Evolutionary conservation across 2,113 vertebrate genomes (phyloP).

Genomic region (Tautogolabrus adspersus): DNA sequence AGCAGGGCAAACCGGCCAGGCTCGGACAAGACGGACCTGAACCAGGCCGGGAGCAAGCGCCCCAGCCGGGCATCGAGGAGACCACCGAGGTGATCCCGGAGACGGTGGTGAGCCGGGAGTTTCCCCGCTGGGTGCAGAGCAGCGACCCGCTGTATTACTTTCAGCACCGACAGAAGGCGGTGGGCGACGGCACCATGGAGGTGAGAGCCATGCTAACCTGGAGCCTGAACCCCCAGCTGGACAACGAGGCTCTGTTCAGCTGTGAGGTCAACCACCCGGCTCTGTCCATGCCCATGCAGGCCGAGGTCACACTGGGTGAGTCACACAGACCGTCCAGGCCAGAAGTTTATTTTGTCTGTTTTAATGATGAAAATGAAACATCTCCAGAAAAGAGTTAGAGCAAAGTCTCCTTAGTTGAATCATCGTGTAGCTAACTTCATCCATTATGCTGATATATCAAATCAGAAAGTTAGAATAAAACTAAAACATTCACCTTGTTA

Average conservation of each 20-base stretch:
- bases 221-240: conserved; percentile 94
- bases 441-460: too few relatives aligned
- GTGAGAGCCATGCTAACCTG: conserved; percentile 92
- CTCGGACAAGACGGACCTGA: conserved; percentile 53
- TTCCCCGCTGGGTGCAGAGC: conserved; percentile 92
- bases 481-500: too few relatives aligned
- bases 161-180: conserved; percentile 84
- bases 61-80: conserved; percentile 57
- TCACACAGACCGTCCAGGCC: not conserved
- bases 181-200: conserved; percentile 90
- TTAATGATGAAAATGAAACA: too few relatives aligned
- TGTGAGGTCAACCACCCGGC: conserved; percentile 96
- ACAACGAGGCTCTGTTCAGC: conserved; percentile 95
- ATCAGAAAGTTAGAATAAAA: too few relatives aligned
- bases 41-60: conserved; percentile 45
- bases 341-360: not conserved
- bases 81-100: conserved; percentile 88
- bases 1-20: conserved; percentile 62
- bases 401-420: too few relatives aligned
- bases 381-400: too few relatives aligned
- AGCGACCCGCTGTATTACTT: conserved; percentile 90
- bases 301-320: conserved; percentile 93
- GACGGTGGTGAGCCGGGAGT: conserved; percentile 93
- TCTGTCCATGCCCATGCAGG: conserved; percentile 96
- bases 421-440: too few relatives aligned